Percentiles rank a stretch among this genome's conserved stretches.
Conservation (phyloP, 2,797 vertebrate species). For the Anableps anableps region DNA sequence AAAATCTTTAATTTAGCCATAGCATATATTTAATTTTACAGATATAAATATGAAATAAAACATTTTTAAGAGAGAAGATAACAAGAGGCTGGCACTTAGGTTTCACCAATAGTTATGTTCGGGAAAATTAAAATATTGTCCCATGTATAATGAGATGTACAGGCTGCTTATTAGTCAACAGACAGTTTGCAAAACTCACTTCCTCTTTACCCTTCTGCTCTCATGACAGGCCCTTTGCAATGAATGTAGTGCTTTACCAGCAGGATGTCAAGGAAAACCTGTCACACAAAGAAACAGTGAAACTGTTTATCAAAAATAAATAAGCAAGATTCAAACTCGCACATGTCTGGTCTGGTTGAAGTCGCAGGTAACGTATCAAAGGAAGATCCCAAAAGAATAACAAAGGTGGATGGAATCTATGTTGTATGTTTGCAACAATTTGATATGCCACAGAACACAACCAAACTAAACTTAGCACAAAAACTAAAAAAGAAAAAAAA, state of each 20-base stretch:
- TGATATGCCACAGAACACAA: neutral
- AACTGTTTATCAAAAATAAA: neutral
- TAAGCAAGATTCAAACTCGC: neutral
- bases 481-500: neutral
- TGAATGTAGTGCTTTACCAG: constrained; percentile 23
- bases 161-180: constrained; percentile 62
- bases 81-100: neutral
- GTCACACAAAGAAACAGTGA: neutral
- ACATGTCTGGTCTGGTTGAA: neutral
- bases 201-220: constrained; percentile 76
- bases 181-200: constrained; percentile 64
- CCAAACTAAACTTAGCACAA: neutral
- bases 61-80: constrained; percentile 4
- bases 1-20: neutral
- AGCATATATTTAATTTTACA: neutral
- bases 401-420: neutral
- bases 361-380: neutral
- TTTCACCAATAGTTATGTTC: neutral
- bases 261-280: neutral
- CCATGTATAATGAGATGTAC: constrained; percentile 43
- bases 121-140: constrained; percentile 19
- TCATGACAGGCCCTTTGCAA: neutral
- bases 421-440: neutral
- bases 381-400: neutral
- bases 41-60: neutral